Base-by-base conservation (phyloP, 2,113 vertebrate species). In the Gopherus evgoodei region DNA sequence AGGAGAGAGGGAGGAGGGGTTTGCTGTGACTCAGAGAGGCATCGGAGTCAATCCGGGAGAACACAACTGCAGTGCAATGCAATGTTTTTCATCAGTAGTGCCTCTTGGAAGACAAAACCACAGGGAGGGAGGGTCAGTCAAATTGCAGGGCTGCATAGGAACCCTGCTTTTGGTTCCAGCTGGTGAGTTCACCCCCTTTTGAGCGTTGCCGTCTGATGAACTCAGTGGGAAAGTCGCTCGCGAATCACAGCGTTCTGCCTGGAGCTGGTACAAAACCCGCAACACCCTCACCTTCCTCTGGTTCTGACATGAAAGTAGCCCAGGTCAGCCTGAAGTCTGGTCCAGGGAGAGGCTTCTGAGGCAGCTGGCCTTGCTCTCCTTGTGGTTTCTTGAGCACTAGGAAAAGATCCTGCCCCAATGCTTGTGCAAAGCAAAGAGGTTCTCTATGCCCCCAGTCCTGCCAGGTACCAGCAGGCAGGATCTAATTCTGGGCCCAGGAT, bases 21-120 rank as follows among this genome's bases (percentile, higher is more conserved):
- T 42, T 3, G 6, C 24, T 16, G 53, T 47, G 42, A 24, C 4
- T 3, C 17, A 44, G 89, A 65, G 42, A 29, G 4, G 27, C 1
- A 4, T 0, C 1, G 1, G 10, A 3, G 59, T 79, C 87, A 0
- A 0, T 38, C 12, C 1, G 2, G 81, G 57, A 89, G 6, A 56
- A 5, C 0, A 0, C 72, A 50, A 81, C 47, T 83, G n/a, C 83
- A 1, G 2, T 62, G 84, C 90, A 49, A 1, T 27, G 79, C 4
- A 38, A 38, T 31, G 56, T 44, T 47, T 72, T 72, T 72, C 65
- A 11, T 90, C 42, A 8, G 89, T 83, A 4, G 54, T 4, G 49
- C 1, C 35, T 82, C 50, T 52, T 92, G 3, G 86, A 49, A 52
- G 79, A 84, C 35, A 21, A 38, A 19, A n/a, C 35, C 2, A 1